Base-by-base conservation (phyloP, 92 coral and sea anemone genomes). In the Umimayanthus kanabou region DNA sequence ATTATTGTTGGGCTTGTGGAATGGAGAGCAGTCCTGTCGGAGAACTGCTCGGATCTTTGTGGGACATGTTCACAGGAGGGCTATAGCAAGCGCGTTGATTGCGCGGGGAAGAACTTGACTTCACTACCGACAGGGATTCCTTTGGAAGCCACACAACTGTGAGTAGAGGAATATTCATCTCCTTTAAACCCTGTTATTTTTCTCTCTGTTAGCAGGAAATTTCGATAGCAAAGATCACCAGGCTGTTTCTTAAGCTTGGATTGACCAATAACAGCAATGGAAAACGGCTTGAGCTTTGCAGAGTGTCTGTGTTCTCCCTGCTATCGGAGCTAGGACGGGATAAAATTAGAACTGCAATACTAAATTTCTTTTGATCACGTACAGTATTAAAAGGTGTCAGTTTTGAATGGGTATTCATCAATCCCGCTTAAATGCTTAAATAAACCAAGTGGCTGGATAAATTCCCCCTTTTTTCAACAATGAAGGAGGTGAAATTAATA, bases 31-130 rank as follows among this genome's bases (percentile, higher is more conserved):
- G 45, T 61, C 0, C 37, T 61, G 14, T 33, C 73, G 9, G 49
- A 37, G 47, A 64, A 22, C 11, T 80, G 85, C 11, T 64, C 73
- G 43, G n/a, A 20, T 16, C 7, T 13, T 3, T 57, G 85, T 58
- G 20, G 85, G 25, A 55, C 84, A 25, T 80, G 85, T 39, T 10
- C 55, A 9, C 33, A 20, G 20, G 55, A 61, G 28, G 25, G 7
- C 9, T 57, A 80, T 22, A 55, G 85, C 23, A 50, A 30, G 18
- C 43, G 72, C 16, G 73, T 80, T 23, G 72, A 80, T 25, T 80
- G 85, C 43, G 10, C 71, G 28, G 73, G 74, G 29, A 80, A 80
- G 43, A 80, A 61, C 9, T 80, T 80, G 25, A 80, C 73, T 53
- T 28, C 85, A 4, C 2, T 80, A 13, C 85, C 85, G 6, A 25